Conservation (phyloP, 2,888 invertebrate species). For the Nemotelus nigrinus region DNA sequence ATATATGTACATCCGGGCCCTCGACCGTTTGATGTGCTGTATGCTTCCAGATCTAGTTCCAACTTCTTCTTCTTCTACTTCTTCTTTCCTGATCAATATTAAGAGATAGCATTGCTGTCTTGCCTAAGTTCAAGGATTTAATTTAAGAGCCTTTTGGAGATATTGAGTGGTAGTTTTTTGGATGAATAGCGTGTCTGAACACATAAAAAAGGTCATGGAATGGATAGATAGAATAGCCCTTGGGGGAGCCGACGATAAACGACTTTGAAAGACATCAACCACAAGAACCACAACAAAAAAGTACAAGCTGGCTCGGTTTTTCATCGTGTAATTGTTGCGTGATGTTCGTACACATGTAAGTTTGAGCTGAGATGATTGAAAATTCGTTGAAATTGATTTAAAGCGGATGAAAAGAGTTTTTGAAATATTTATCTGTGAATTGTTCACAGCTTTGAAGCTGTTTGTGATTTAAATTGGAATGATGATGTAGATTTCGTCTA, state of each 20-base stretch:
- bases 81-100: slow-evolving; percentile 30
- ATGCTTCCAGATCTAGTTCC: neutral
- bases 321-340: slow-evolving; percentile 27
- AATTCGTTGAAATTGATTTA: no score
- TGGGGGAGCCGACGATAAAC: slow-evolving; percentile 7
- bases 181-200: slow-evolving; percentile 33
- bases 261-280: slow-evolving; percentile 9
- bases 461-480: no score
- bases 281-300: neutral
- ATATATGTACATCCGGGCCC: neutral
- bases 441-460: no score
- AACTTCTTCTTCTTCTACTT: neutral
- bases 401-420: no score
- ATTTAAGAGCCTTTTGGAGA: slow-evolving; percentile 42
- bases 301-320: slow-evolving; percentile 28
- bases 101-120: slow-evolving; percentile 15
- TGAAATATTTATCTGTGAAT: no score
- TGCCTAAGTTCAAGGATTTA: slow-evolving; percentile 40
- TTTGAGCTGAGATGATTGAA: neutral
- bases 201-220: slow-evolving; percentile 37
- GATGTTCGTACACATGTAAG: slow-evolving; percentile 19
- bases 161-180: slow-evolving; percentile 33
- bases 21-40: neutral
- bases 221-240: slow-evolving; percentile 25
- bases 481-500: no score